phyloP scores from a whole-genome alignment of 1,140 invertebrate species.

The Monochamus saltuarius region DNA sequence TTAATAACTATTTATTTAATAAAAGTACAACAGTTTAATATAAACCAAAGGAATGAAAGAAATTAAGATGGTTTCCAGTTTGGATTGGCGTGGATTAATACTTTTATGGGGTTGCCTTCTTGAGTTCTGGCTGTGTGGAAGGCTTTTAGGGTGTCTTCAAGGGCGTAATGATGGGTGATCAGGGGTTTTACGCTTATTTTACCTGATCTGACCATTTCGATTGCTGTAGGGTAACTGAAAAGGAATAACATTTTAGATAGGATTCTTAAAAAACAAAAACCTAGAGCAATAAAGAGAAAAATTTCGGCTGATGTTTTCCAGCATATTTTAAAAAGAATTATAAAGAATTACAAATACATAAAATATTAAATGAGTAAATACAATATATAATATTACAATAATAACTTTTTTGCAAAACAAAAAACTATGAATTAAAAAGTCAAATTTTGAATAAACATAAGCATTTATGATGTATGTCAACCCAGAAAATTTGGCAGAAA shows the following conservation, averaged over 20 bases:
- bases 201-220: slow-evolving; percentile 81
- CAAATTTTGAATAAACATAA: too few relatives aligned
- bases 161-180: slow-evolving; percentile 85
- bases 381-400: too few relatives aligned
- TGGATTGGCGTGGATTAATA: slow-evolving; percentile 84
- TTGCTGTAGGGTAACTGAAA: slow-evolving; percentile 79
- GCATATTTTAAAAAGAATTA: too few relatives aligned
- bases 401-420: too few relatives aligned
- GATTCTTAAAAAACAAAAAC: too few relatives aligned
- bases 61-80: slow-evolving; percentile 41
- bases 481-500: too few relatives aligned
- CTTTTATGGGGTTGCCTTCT: slow-evolving; percentile 77
- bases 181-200: slow-evolving; percentile 84
- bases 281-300: too few relatives aligned
- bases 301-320: too few relatives aligned
- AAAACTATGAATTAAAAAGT: too few relatives aligned
- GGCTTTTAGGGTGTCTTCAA: slow-evolving; percentile 83
- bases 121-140: slow-evolving; percentile 80
- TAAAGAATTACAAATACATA: too few relatives aligned
- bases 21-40: slow-evolving; percentile 7
- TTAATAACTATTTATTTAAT: not conserved
- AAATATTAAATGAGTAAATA: too few relatives aligned
- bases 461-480: too few relatives aligned
- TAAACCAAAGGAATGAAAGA: slow-evolving; percentile 4
- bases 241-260: not conserved